Conservation (phyloP, 2,888 invertebrate genomes). For the Panorpa germanica region DNA sequence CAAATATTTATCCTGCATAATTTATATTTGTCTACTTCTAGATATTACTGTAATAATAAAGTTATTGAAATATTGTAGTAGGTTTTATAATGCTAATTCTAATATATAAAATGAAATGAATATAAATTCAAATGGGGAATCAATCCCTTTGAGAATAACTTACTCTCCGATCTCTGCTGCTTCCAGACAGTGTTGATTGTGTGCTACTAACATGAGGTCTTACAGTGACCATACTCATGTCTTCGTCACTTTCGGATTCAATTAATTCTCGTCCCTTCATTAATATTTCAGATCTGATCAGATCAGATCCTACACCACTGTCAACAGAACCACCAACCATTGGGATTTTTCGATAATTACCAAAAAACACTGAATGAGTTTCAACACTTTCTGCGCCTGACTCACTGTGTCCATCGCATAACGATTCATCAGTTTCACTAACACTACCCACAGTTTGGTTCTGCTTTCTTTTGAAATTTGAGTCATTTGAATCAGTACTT, state of each 20-base stretch:
- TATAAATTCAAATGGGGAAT: too few species aligned
- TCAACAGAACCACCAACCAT: conserved; percentile 20
- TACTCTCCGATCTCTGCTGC: too few species aligned
- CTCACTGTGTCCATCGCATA: conserved; percentile 65
- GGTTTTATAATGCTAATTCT: too few species aligned
- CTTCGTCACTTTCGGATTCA: conserved; percentile 20
- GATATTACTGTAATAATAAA: too few species aligned
- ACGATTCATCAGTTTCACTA: conserved; percentile 54
- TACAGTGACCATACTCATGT: conserved; percentile 27
- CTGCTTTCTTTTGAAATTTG: conserved; percentile 23
- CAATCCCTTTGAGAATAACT: too few species aligned
- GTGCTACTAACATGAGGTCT: conserved; percentile 18
- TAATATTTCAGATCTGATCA: too few species aligned
- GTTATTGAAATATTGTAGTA: too few species aligned
- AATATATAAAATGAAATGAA: too few species aligned
- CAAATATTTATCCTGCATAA: too few species aligned
- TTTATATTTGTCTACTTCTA: too few species aligned
- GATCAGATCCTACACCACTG: conserved; percentile 21
- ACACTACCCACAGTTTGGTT: not conserved
- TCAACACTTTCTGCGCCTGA: conserved; percentile 76
- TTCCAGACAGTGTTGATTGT: too few species aligned
- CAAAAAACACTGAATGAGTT: conserved; percentile 73
- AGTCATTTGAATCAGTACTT: conserved; percentile 59
- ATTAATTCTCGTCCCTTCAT: conserved; percentile 14
- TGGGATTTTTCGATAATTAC: conserved; percentile 38